These are phyloP conservation scores for Phrynosoma platyrhinos DNA, from an alignment of 2,113 vertebrate genomes.

Conservation along the genomic window DNA sequence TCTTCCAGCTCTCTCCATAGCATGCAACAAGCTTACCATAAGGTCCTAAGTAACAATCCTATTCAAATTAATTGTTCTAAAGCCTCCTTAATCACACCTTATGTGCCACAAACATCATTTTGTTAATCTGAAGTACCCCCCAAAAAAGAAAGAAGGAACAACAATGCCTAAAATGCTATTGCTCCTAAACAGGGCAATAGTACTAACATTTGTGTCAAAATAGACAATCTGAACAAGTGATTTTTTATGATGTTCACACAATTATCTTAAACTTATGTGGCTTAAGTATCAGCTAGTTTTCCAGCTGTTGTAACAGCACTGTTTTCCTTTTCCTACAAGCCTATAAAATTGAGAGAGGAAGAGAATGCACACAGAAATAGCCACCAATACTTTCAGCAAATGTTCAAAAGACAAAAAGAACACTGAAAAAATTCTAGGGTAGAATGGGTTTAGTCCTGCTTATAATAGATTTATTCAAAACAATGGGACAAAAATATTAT, in stretches of 20 bases:
- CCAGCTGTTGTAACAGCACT: neutral
- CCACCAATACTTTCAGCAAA: neutral
- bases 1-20: too few species aligned
- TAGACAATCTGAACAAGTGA: neutral
- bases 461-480: neutral
- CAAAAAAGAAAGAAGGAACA: neutral
- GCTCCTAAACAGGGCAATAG: neutral
- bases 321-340: neutral
- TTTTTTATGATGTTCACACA: neutral
- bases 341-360: neutral
- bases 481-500: neutral
- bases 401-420: neutral
- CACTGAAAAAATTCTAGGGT: neutral
- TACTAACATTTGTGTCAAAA: neutral
- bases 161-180: neutral
- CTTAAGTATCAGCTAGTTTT: neutral
- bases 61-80: too few species aligned
- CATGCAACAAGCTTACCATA: too few species aligned
- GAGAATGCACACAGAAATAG: neutral
- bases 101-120: too few species aligned
- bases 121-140: too few species aligned
- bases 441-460: neutral
- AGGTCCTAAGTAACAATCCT: too few species aligned
- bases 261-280: neutral
- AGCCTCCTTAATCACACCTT: too few species aligned